Evolutionary conservation across 1,140 invertebrate genomes (phyloP), one percentile per base, ranked within the genome.

Genomic region (Macrobrachium nipponense): DNA sequence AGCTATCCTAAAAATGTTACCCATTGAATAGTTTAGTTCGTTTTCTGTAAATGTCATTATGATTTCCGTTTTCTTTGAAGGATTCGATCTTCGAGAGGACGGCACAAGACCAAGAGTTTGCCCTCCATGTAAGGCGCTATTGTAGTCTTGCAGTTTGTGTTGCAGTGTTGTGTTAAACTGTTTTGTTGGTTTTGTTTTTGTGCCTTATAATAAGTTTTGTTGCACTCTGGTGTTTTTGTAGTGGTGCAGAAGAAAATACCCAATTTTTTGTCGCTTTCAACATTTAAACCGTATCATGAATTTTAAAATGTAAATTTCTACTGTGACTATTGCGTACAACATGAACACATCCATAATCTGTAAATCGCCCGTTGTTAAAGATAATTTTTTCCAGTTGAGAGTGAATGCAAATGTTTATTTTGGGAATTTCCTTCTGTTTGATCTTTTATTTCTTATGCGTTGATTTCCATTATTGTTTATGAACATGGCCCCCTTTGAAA

Each of bases 81-180:
- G 80, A 44, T 81, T 43, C 43, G 80, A 81, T 27, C 68, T 81
- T n/a, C 80, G 80, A 27, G 80, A 81, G 66, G 80, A 81, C 23
- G 80, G 80, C 58, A 81, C 64, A 51, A 44, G 58, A 23, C 17
- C n/a, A 18, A 23, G 72, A 14, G 18, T 6, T 15, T 20, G 15
- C 27, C 8, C 51, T 80, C 44, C 64, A 81, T 62, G 80, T 81
- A 81, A 81, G 80, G 72, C 80, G 59, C 4, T 58, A 76, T n/a
- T n/a, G n/a, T 44, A n/a, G 27, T 76, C 2, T 76, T 62, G 12
- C 51, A 78, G 12, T 23, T n/a, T n/a, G 51, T 14, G 44, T 14
- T 60, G 36, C 20, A 60, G 59, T 79, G 20, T 79, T 64, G 77
- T 61, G 23, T 12, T 78, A 15, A 14, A 20, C 60, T 80, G 78